Conservation (phyloP, 1,140 invertebrate genomes). For the Drosophila navojoa region DNA sequence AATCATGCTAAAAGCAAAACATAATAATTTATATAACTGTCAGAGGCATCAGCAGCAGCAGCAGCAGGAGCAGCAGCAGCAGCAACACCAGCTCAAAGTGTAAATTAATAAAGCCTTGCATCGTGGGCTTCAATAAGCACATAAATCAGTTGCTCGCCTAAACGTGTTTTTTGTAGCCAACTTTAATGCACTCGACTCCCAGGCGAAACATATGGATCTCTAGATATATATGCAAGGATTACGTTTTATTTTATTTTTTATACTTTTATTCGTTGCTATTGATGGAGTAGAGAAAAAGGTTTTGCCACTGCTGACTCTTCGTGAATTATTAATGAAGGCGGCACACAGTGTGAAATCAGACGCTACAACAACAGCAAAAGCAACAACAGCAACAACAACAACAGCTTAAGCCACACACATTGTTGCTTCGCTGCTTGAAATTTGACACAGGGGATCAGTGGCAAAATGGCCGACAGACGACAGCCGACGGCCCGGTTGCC, state of each 20-base stretch:
- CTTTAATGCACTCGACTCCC: conserved; percentile 42
- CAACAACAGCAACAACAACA: conserved; percentile 23
- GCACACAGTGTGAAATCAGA: conserved; percentile 60
- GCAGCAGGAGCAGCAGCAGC: not conserved
- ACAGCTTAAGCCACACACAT: conserved; percentile 38
- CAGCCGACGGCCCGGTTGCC: not conserved
- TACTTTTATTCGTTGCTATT: conserved; percentile 37
- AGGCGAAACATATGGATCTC: conserved; percentile 11
- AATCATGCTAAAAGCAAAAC: conserved; percentile 80
- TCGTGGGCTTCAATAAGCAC: conserved; percentile 17
- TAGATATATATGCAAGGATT: conserved; percentile 43
- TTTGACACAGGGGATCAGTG: conserved; percentile 47
- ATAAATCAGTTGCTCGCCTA: conserved; percentile 57
- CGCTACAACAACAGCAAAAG: conserved; percentile 20
- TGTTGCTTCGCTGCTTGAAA: conserved; percentile 43
- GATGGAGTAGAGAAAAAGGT: conserved; percentile 58
- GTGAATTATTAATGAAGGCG: conserved; percentile 79
- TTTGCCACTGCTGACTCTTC: conserved; percentile 47
- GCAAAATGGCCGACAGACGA: conserved; percentile 14
- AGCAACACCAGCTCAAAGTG: conserved; percentile 44
- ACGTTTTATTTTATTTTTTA: not conserved
- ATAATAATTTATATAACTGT: conserved; percentile 80
- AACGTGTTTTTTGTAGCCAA: conserved; percentile 44
- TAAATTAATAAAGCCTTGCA: conserved; percentile 65
- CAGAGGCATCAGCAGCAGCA: conserved; percentile 30